phyloP scores from a whole-genome alignment of 2,888 invertebrate species.

The Torymus texanus region DNA sequence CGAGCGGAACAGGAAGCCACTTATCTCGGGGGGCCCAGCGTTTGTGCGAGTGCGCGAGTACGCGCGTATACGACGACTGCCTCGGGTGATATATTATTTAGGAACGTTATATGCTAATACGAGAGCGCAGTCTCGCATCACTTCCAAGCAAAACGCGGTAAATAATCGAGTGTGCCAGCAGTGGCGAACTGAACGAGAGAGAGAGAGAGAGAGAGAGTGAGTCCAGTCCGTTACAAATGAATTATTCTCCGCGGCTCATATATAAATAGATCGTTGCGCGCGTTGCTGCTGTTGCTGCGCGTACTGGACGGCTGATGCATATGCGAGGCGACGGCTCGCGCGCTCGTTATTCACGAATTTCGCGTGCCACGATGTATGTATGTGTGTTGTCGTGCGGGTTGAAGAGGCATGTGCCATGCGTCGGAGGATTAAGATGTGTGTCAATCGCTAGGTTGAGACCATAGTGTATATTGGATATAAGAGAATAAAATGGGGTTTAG shows the following conservation, averaged over 20 bases:
- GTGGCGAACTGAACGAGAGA: too few relatives aligned
- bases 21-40: slow-evolving; percentile 63
- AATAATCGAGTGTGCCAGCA: slow-evolving; percentile 36
- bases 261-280: slow-evolving; percentile 32
- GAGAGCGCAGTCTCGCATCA: slow-evolving; percentile 44
- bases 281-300: too few relatives aligned
- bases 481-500: too few relatives aligned
- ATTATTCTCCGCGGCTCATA: slow-evolving; percentile 45
- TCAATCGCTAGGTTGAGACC: too few relatives aligned
- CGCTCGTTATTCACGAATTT: slow-evolving; percentile 36
- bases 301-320: slow-evolving; percentile 19
- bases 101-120: slow-evolving; percentile 63
- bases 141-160: slow-evolving; percentile 43
- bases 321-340: background rate
- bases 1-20: slow-evolving; percentile 65
- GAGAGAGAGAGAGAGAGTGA: too few relatives aligned
- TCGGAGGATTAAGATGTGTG: too few relatives aligned
- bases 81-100: slow-evolving; percentile 69
- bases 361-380: background rate
- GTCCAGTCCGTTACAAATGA: slow-evolving; percentile 50
- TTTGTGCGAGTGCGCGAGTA: slow-evolving; percentile 57
- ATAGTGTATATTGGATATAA: too few relatives aligned
- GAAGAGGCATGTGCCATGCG: too few relatives aligned
- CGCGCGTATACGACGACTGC: slow-evolving; percentile 27
- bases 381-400: too few relatives aligned